Percentiles rank a stretch among this genome's conserved stretches.
Conservation (phyloP, 2,113 vertebrate species). For the Clarias macrocephalus region DNA sequence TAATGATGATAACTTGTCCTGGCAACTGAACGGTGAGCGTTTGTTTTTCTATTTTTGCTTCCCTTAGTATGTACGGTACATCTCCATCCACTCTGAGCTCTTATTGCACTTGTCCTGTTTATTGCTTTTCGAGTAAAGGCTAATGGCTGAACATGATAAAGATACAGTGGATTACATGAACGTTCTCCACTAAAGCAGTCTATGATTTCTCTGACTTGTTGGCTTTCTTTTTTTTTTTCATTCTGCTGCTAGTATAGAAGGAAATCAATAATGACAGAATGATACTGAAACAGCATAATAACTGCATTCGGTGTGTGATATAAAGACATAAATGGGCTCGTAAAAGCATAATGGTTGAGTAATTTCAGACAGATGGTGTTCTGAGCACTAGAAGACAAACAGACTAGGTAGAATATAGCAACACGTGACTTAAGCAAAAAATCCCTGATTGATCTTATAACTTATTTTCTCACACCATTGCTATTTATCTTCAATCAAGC, state of each 20-base stretch:
- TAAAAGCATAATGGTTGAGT: constrained; percentile 31
- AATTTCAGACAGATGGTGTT: constrained; percentile 20
- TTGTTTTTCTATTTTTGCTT: constrained; percentile 9
- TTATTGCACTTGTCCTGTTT: constrained; percentile 9
- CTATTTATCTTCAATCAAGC: no score
- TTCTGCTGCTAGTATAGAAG: neutral
- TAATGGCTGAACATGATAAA: constrained; percentile 9
- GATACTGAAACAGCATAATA: constrained; percentile 10
- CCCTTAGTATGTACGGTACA: neutral
- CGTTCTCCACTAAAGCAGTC: constrained; percentile 25
- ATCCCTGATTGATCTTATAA: neutral
- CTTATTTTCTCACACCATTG: neutral
- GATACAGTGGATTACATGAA: neutral
- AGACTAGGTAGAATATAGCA: constrained; percentile 16
- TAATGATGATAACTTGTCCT: neutral
- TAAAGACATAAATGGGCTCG: constrained; percentile 23
- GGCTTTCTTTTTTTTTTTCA: constrained; percentile 13
- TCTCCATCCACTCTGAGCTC: neutral
- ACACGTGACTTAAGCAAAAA: constrained; percentile 2
- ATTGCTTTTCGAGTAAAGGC: constrained; percentile 6
- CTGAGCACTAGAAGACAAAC: constrained; percentile 26
- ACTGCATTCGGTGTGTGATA: constrained; percentile 7
- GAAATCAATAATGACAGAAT: neutral
- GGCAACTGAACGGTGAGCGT: neutral
- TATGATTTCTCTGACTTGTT: constrained; percentile 13